Base-by-base conservation (phyloP, 2,113 vertebrate species). In the Seriola rivoliana region DNA sequence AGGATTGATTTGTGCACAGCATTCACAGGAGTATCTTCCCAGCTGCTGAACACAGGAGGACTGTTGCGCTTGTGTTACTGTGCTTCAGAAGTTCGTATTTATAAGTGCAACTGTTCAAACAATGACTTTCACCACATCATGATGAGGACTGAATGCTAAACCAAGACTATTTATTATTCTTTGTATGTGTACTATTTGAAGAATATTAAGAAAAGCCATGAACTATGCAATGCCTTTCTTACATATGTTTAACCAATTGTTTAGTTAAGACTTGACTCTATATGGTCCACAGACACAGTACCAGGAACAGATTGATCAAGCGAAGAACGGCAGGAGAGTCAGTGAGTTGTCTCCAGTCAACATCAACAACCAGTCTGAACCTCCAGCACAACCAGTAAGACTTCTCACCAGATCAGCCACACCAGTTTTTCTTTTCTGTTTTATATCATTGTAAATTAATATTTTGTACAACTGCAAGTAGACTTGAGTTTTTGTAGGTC, bases 251-350 rank as follows among this genome's bases (percentile, higher is more conserved):
- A 55, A 17, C 23, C 74, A 60, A 13, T 38, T 60, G 29, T 76
- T 34, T 9, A 77, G 1, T 55, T 55, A 2, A 55, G 8, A 13
- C 42, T 42, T 25, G 19, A 66, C 3, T 87, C 19, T 14, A 0
- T 68, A 0, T 78, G 40, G 7, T 73, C 14, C 12, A 17, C 91
- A 99, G 98, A 50, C 58, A 0, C 93, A 92, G 52, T 97, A 95
- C 90, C 90, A 96, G 42, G 93, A 96, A 48, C 96, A 95, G 90
- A 93, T 96, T 2, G 89, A 93, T 50, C 81, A 69, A 29, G 80
- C 97, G 78, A 95, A 90, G 84, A 94, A 52, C 0, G 96, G 97
- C 4, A 81, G 38, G 5, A 86, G 38, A 7, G 75, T 92, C 66
- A 60, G 58, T 12, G 92, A 93, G 25, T 79, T 96, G 12, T 40